Evolutionary conservation across 2,888 invertebrate genomes (phyloP).

Genomic region (Saturnia pavonia): DNA sequence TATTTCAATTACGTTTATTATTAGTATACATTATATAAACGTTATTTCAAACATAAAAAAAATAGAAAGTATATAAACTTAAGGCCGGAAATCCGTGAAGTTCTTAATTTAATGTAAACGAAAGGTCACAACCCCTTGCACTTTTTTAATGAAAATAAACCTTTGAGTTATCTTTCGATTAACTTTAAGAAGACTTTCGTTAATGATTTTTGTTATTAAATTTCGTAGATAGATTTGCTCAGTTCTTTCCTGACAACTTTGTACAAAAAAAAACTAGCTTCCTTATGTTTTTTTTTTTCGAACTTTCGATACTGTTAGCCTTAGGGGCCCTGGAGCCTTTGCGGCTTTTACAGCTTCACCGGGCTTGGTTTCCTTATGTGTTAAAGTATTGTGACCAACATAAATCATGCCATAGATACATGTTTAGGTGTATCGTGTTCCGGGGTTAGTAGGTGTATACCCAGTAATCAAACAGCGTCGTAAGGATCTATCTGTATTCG

Average conservation of each 20-base stretch:
- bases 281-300: no score
- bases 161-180: slow-evolving; percentile 74
- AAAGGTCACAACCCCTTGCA: slow-evolving; percentile 62
- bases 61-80: slow-evolving; percentile 21
- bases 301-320: no score
- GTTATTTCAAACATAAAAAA: slow-evolving; percentile 20
- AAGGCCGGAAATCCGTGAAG: slow-evolving; percentile 35
- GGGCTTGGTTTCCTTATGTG: no score
- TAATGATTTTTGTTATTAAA: slow-evolving; percentile 33
- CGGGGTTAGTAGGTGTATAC: no score
- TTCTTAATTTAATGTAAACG: slow-evolving; percentile 66
- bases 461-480: no score
- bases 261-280: background rate
- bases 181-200: slow-evolving; percentile 47
- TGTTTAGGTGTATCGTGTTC: no score
- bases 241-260: background rate
- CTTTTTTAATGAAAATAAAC: slow-evolving; percentile 59
- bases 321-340: no score
- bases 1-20: background rate
- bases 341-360: no score
- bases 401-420: no score
- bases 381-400: no score
- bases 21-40: background rate
- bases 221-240: background rate
- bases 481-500: no score